A percentile compares a stretch with the other conserved stretches of the same genome.
Evolutionary conservation across 2,888 invertebrate species (phyloP).

Genomic region (Masnerella sp.): DNA sequence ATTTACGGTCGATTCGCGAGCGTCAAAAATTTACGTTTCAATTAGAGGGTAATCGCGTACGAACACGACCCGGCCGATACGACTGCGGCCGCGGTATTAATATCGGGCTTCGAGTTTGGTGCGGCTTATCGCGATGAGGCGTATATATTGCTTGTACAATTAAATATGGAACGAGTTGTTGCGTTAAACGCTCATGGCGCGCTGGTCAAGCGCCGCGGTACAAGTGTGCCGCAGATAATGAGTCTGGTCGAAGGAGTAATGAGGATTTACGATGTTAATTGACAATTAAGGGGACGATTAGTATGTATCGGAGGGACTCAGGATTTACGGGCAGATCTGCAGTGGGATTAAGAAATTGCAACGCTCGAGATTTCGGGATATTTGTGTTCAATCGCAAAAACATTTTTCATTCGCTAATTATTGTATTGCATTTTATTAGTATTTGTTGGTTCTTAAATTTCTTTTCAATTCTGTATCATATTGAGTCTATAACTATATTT

Average conservation of each 20-base stretch:
- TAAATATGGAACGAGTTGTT: conserved; percentile 53
- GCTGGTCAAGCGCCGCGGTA: conserved; percentile 42
- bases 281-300: conserved; percentile 55
- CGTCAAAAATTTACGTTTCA: conserved; percentile 50
- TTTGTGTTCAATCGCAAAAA: too few relatives aligned
- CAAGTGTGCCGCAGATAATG: conserved; percentile 50
- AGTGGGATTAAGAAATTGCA: too few relatives aligned
- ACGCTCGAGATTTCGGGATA: too few relatives aligned
- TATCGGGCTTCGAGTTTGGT: conserved; percentile 30
- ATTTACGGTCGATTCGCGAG: conserved; percentile 7
- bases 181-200: conserved; percentile 31
- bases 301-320: conserved; percentile 41
- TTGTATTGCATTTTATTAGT: too few relatives aligned
- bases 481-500: too few relatives aligned
- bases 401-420: too few relatives aligned
- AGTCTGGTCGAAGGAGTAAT: conserved; percentile 45
- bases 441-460: too few relatives aligned
- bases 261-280: conserved; percentile 59
- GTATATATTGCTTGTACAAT: conserved; percentile 52
- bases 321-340: too few relatives aligned
- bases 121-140: conserved; percentile 39
- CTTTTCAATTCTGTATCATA: too few relatives aligned
- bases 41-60: conserved; percentile 41
- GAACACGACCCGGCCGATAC: conserved; percentile 24
- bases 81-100: conserved; percentile 28